These are phyloP conservation scores for Choristoneura fumiferana DNA, from an alignment of 1,140 invertebrate genomes.

Conservation along the genomic window DNA sequence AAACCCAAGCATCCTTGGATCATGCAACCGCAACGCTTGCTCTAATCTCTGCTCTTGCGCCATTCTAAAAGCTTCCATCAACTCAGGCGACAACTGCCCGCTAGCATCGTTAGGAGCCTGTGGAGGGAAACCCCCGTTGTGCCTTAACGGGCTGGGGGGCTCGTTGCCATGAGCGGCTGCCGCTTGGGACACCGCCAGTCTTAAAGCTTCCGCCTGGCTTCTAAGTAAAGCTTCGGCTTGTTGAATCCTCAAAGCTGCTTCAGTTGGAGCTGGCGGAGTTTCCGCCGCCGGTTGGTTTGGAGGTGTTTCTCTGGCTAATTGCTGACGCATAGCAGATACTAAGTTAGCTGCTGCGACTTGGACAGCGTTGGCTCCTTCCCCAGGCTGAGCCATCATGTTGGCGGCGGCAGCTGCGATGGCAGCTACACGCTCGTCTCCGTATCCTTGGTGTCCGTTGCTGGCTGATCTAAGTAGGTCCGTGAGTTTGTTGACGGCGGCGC, in stretches of 20 bases:
- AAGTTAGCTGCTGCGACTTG: constrained; percentile 88
- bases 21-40: constrained; percentile 88
- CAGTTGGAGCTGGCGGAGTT: constrained; percentile 65
- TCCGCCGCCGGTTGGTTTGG: constrained; percentile 77
- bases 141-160: constrained; percentile 62
- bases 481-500: constrained; percentile 85
- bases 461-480: constrained; percentile 82
- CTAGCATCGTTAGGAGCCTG: constrained; percentile 56
- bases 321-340: constrained; percentile 88
- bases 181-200: constrained; percentile 85
- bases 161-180: constrained; percentile 72
- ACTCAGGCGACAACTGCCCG: constrained; percentile 79
- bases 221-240: constrained; percentile 89
- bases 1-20: constrained; percentile 75
- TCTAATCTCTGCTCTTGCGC: constrained; percentile 88
- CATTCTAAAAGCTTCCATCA: constrained; percentile 85
- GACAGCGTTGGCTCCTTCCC: constrained; percentile 78
- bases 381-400: constrained; percentile 82
- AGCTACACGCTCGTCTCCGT: constrained; percentile 85
- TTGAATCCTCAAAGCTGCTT: constrained; percentile 85
- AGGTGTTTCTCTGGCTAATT: constrained; percentile 78
- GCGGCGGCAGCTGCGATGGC: constrained; percentile 86
- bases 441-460: constrained; percentile 78
- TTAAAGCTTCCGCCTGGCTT: constrained; percentile 89
- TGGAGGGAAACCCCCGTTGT: constrained; percentile 73